These are phyloP conservation scores for Brachynemurus nebulosus DNA, from an alignment of 2,888 invertebrate species.

Conservation along the genomic window DNA sequence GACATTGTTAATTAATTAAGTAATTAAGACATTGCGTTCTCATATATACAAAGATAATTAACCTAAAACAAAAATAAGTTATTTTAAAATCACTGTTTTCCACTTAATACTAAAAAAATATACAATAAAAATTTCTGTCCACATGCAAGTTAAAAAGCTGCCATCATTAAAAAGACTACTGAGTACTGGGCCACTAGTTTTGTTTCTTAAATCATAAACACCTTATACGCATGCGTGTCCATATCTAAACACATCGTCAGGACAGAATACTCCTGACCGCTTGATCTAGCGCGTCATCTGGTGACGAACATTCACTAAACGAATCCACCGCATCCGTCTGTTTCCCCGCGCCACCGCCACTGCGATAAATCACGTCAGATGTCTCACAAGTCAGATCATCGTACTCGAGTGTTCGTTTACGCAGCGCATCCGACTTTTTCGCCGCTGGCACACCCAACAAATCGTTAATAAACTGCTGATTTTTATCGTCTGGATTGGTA, in stretches of 20 bases:
- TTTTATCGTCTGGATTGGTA: slow-evolving; percentile 4
- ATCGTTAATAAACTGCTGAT: slow-evolving; percentile 6
- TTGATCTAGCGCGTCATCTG: slow-evolving; percentile 26
- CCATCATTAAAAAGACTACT: background rate
- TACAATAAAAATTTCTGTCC: too few species aligned
- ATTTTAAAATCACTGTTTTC: too few species aligned
- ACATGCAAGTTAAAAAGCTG: too few species aligned
- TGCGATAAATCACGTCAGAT: background rate
- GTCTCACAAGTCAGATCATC: slow-evolving; percentile 3
- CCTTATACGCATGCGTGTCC: background rate
- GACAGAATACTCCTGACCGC: slow-evolving; percentile 30
- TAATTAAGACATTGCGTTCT: too few species aligned
- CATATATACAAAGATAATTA: too few species aligned
- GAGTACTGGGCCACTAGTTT: background rate
- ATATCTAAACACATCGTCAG: slow-evolving; percentile 28
- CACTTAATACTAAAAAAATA: too few species aligned
- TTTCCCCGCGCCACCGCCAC: background rate
- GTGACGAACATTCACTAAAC: slow-evolving; percentile 9
- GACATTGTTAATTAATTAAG: too few species aligned
- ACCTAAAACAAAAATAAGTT: too few species aligned
- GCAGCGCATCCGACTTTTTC: background rate
- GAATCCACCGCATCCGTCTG: slow-evolving; percentile 1
- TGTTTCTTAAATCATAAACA: background rate
- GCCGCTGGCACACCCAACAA: slow-evolving; percentile 3
- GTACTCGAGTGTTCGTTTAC: background rate